phyloP scores from a whole-genome alignment of 2,797 vertebrate genomes.

The Apogon hyalosoma region DNA sequence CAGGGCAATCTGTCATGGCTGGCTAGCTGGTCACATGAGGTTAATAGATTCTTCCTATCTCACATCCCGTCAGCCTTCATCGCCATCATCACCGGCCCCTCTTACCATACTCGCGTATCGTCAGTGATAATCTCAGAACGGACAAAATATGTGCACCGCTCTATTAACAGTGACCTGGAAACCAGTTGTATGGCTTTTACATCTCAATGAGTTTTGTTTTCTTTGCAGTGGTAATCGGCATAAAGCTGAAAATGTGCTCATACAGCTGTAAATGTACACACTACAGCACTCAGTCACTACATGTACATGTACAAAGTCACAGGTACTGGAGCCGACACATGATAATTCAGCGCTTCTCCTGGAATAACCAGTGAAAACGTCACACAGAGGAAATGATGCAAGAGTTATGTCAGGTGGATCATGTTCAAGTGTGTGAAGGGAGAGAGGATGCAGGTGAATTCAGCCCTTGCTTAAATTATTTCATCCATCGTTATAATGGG shows the following conservation, averaged over 20 bases:
- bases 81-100: conserved; percentile 47
- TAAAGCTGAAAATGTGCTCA: conserved; percentile 34
- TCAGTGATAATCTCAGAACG: conserved; percentile 48
- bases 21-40: conserved; percentile 74
- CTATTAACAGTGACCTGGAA: conserved; percentile 60
- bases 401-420: not conserved
- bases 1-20: conserved; percentile 77
- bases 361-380: conserved; percentile 6
- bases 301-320: conserved; percentile 26
- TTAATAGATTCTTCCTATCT: conserved; percentile 79
- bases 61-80: conserved; percentile 58
- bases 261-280: not conserved
- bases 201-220: conserved; percentile 42
- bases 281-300: not conserved
- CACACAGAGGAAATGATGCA: not conserved
- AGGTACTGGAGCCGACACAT: not conserved
- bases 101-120: conserved; percentile 55
- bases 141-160: conserved; percentile 29
- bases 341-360: not conserved
- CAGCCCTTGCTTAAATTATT: conserved; percentile 14
- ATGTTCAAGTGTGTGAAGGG: conserved; percentile 14
- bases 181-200: conserved; percentile 24
- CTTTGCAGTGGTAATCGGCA: conserved; percentile 25
- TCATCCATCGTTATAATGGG: conserved; percentile 31
- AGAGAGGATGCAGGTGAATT: conserved; percentile 6